A percentile compares a stretch with the other conserved stretches of the same genome.
Evolutionary conservation across 2,113 vertebrate genomes (phyloP).

Genomic region (Apodemus speciosus): DNA sequence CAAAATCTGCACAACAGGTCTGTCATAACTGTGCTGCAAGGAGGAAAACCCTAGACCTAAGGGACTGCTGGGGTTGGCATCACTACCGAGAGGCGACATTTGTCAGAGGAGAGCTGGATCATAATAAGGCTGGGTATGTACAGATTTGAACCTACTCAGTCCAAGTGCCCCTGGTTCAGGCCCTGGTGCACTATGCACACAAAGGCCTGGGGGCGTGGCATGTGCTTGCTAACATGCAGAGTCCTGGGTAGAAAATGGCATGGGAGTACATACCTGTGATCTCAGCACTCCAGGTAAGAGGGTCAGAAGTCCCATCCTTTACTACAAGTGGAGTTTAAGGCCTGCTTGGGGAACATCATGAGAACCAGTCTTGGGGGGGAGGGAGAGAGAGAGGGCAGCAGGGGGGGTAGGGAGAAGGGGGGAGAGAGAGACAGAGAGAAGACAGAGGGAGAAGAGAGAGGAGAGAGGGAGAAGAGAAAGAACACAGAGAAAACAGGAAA

Average conservation of each 20-base stretch:
- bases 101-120: background rate
- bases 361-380: background rate
- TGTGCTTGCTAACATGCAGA: background rate
- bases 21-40: too few relatives aligned
- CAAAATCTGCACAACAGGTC: background rate
- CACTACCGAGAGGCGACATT: background rate
- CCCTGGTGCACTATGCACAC: background rate
- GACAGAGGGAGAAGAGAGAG: rapidly evolving
- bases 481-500: too few relatives aligned
- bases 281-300: background rate
- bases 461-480: rapidly evolving
- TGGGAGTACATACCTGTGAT: background rate
- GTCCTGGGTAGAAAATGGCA: background rate
- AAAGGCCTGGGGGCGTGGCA: background rate
- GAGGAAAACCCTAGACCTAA: background rate
- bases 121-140: background rate
- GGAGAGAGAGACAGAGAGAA: background rate
- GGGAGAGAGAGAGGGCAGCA: too few relatives aligned
- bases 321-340: background rate
- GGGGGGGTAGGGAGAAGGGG: rapidly evolving
- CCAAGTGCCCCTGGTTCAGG: background rate
- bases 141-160: background rate
- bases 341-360: background rate
- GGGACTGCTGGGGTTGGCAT: background rate
- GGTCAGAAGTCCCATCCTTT: background rate